Percentiles rank a stretch among this genome's conserved stretches.
phyloP scores from a whole-genome alignment of 2,113 vertebrate species.

The Apodemus speciosus region DNA sequence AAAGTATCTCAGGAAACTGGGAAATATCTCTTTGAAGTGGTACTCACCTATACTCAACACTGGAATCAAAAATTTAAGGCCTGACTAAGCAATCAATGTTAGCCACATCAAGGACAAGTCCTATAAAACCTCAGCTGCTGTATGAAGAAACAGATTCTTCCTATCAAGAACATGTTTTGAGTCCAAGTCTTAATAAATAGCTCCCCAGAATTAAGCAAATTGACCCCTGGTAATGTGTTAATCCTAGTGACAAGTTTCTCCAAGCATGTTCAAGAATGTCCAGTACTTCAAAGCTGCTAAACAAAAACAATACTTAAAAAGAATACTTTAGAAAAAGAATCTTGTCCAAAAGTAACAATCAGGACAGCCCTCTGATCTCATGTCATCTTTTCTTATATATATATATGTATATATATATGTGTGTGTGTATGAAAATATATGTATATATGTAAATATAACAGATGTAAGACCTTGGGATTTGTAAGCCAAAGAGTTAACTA shows the following conservation, averaged over 20 bases:
- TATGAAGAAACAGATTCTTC: not conserved
- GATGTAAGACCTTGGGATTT: too few relatives aligned
- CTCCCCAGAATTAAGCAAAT: not conserved
- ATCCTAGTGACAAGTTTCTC: not conserved
- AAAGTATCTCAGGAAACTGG: not conserved
- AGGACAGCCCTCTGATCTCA: not conserved
- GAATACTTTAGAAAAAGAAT: not conserved
- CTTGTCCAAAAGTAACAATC: conserved; percentile 1
- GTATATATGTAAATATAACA: too few relatives aligned
- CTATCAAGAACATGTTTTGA: not conserved
- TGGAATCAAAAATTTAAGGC: not conserved
- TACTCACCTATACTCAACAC: not conserved
- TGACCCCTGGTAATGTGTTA: not conserved
- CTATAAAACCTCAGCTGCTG: not conserved
- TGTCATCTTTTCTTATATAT: not conserved
- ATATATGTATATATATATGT: too few relatives aligned
- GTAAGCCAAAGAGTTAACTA: not conserved
- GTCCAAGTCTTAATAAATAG: not conserved
- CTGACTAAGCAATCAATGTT: not conserved
- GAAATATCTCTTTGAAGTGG: not conserved
- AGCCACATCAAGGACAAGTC: not conserved
- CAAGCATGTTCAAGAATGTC: not conserved
- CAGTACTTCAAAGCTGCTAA: not conserved
- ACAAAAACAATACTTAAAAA: not conserved
- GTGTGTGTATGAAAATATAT: too few relatives aligned